Conservation (phyloP, 2,888 invertebrate species). For the Pachymerium ferrugineum region DNA sequence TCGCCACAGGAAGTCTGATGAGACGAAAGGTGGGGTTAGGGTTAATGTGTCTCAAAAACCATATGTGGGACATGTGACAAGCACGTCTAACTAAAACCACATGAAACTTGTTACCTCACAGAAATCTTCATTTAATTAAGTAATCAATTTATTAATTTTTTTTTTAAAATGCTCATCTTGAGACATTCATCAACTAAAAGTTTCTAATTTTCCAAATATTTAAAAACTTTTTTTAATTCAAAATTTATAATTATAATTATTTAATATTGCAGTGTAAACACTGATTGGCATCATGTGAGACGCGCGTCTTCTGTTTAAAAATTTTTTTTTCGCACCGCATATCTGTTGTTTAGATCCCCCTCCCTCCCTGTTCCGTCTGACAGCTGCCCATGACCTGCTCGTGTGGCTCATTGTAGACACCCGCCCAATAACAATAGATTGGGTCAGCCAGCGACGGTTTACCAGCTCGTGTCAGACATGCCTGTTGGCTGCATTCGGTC, state of each 20-base stretch:
- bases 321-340: too few relatives aligned
- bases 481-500: slow-evolving; percentile 14
- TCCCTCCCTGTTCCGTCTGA: slow-evolving; percentile 15
- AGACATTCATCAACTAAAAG: too few relatives aligned
- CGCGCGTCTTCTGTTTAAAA: too few relatives aligned
- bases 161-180: too few relatives aligned
- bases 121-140: too few relatives aligned
- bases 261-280: too few relatives aligned
- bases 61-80: slow-evolving; percentile 22
- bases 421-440: background rate
- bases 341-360: background rate
- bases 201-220: background rate
- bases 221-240: background rate
- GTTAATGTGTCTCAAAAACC: slow-evolving; percentile 27
- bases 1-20: slow-evolving; percentile 19
- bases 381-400: slow-evolving; percentile 23
- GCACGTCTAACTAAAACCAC: slow-evolving; percentile 16
- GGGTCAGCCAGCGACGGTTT: slow-evolving; percentile 27
- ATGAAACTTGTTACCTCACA: slow-evolving; percentile 3
- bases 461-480: slow-evolving; percentile 27
- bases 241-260: too few relatives aligned
- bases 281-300: too few relatives aligned
- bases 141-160: too few relatives aligned
- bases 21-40: slow-evolving; percentile 25
- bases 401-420: slow-evolving; percentile 11